Conservation (phyloP, 2,797 vertebrate species). For the Discoglossus pictus region DNA sequence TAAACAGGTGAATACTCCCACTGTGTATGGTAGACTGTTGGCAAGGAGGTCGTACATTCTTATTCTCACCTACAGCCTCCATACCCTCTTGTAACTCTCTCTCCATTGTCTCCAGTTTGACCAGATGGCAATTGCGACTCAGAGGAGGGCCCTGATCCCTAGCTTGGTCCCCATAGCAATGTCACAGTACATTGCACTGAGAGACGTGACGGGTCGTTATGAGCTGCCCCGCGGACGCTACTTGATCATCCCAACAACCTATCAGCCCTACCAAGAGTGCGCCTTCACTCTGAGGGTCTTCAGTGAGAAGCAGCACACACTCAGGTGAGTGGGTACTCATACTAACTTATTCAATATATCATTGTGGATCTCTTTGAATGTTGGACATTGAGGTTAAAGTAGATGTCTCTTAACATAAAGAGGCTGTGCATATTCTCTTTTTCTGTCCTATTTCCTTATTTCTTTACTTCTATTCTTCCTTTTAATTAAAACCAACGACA, state of each 20-base stretch:
- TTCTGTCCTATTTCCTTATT: too few relatives aligned
- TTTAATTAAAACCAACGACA: too few relatives aligned
- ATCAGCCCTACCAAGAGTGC: constrained; percentile 52
- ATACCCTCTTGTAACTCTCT: too few relatives aligned
- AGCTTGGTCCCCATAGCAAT: constrained; percentile 52
- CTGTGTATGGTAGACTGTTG: too few relatives aligned
- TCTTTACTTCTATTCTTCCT: too few relatives aligned
- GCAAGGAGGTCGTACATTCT: too few relatives aligned
- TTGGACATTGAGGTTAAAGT: too few relatives aligned
- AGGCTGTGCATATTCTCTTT: too few relatives aligned
- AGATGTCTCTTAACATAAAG: too few relatives aligned
- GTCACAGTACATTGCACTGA: constrained; percentile 46
- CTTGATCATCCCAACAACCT: constrained; percentile 60
- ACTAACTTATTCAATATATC: too few relatives aligned
- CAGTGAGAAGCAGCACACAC: constrained; percentile 54
- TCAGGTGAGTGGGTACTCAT: constrained; percentile 53
- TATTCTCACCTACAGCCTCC: too few relatives aligned
- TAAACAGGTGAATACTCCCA: constrained; percentile 38
- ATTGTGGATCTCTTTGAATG: too few relatives aligned
- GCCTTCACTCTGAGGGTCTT: constrained; percentile 63
- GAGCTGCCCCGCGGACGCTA: constrained; percentile 58
- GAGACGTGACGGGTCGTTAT: constrained; percentile 58
- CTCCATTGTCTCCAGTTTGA: constrained; percentile 59
- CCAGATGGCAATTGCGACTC: constrained; percentile 51
- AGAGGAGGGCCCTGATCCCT: constrained; percentile 47